A percentile compares a stretch with the other conserved stretches of the same genome.
Evolutionary conservation across 2,113 vertebrate species (phyloP).

Genomic region (Muscicapa adusta): DNA sequence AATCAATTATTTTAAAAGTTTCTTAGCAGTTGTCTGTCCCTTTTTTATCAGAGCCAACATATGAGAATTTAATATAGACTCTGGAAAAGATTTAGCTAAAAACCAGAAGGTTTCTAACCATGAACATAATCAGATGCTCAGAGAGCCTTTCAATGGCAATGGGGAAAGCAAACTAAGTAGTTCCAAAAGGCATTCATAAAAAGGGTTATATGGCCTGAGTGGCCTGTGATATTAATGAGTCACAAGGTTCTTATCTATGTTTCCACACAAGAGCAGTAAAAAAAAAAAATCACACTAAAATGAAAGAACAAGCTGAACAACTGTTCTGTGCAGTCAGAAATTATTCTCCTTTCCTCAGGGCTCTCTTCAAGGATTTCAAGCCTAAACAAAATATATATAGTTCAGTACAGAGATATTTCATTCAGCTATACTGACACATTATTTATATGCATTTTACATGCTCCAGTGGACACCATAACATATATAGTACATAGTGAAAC

Average conservation of each 20-base stretch:
- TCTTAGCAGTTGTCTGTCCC: background rate
- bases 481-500: slow-evolving; percentile 33
- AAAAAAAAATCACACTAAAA: background rate
- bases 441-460: slow-evolving; percentile 57
- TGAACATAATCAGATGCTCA: background rate
- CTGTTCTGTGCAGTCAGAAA: background rate
- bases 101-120: background rate
- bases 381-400: slow-evolving; percentile 6
- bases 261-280: background rate
- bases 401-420: slow-evolving; percentile 27
- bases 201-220: background rate
- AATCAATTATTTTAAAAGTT: background rate
- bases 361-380: slow-evolving; percentile 23
- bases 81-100: background rate
- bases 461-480: slow-evolving; percentile 46
- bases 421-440: slow-evolving; percentile 28
- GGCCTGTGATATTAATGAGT: background rate
- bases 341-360: background rate
- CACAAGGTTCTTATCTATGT: background rate
- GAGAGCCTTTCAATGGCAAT: background rate
- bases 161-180: background rate
- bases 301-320: background rate
- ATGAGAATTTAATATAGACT: background rate
- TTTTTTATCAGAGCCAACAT: background rate
- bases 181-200: background rate